These are phyloP conservation scores for Drosophila limbata DNA, from an alignment of 2,888 invertebrate genomes.

Conservation along the genomic window DNA sequence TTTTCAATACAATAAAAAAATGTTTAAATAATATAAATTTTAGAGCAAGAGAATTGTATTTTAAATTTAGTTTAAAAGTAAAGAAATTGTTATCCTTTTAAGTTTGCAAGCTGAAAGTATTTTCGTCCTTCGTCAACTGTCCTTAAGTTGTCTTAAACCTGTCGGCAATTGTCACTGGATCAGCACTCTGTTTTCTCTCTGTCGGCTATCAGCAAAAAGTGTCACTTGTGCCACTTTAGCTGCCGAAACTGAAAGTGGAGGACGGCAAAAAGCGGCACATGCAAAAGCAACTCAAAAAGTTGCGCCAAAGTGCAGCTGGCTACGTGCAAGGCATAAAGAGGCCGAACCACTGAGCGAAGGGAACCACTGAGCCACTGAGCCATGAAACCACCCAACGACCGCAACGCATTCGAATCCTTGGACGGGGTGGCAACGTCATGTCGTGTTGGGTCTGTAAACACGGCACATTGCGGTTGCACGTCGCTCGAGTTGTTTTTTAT, in stretches of 20 bases:
- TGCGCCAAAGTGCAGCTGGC: constrained; percentile 45
- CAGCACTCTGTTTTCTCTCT: constrained; percentile 6
- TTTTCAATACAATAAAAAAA: no score
- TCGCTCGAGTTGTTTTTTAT: constrained; percentile 40
- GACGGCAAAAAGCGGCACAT: constrained; percentile 22
- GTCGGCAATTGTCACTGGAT: constrained; percentile 37
- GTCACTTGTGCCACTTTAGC: constrained; percentile 54
- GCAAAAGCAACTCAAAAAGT: constrained; percentile 43
- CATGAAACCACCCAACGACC: constrained; percentile 9
- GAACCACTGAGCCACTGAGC: constrained; percentile 3
- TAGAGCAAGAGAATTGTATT: no score
- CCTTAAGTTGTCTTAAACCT: background rate
- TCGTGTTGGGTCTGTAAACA: constrained; percentile 70
- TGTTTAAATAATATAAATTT: no score
- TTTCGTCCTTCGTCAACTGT: background rate
- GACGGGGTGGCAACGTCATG: constrained; percentile 56
- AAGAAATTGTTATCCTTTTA: background rate
- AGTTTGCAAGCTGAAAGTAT: background rate
- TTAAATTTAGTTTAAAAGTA: no score
- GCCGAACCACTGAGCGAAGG: constrained; percentile 20
- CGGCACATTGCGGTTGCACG: constrained; percentile 69
- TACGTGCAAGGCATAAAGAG: constrained; percentile 63
- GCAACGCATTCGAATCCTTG: constrained; percentile 16
- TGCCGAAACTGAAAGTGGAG: constrained; percentile 38
- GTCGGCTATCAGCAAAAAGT: constrained; percentile 29